Evolutionary conservation across 2,888 invertebrate species (phyloP), one percentile per base, ranked within the genome.

Genomic region (Apotomis betuletana): DNA sequence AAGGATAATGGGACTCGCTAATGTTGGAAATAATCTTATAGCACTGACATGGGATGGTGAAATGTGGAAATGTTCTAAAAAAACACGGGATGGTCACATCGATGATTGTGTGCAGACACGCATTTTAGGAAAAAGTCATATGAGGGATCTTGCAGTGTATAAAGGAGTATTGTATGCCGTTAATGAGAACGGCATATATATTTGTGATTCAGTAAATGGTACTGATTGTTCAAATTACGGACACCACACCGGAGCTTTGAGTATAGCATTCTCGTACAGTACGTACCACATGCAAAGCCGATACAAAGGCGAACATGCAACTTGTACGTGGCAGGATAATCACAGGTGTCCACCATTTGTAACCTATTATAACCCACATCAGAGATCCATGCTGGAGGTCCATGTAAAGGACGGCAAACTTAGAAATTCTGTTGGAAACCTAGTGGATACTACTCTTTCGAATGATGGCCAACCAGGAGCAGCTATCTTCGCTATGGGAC

Each of bases 401-500:
- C 44, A 27, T 10, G 60, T 60, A 10, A 46, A 46, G 0, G 27
- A 60, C 12, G 60, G 60, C 10, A 60, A 10, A 12, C 60, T 60
- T 4, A 5, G 6, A 13, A 60, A 60, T 27, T 60, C 60, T 4
- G 15, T 10, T 5, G 60, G 60, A 15, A 8, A 5, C 10, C 13
- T 60, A 12, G 60, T 60, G 15, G 46, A 60, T n/a, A 60, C 60
- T 5, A 41, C 3, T 4, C 10, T 5, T 46, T 44, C 60, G 3
- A 41, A 44, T 44, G 44, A 15, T 4, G 15, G 60, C 0, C 4
- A 46, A 0, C 3, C 10, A 15, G 60, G 15, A 1, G 46, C 46
- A 1, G 59, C 59, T 3, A 60, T 60, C 15, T 60, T 60, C 5
- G 60, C 41, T 4, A 60, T 60, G 46, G 41, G 60, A 15, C 60